A percentile compares a stretch with the other conserved stretches of the same genome.
These are phyloP conservation scores for Globia sparganii DNA, from an alignment of 2,888 invertebrate species.

Conservation along the genomic window DNA sequence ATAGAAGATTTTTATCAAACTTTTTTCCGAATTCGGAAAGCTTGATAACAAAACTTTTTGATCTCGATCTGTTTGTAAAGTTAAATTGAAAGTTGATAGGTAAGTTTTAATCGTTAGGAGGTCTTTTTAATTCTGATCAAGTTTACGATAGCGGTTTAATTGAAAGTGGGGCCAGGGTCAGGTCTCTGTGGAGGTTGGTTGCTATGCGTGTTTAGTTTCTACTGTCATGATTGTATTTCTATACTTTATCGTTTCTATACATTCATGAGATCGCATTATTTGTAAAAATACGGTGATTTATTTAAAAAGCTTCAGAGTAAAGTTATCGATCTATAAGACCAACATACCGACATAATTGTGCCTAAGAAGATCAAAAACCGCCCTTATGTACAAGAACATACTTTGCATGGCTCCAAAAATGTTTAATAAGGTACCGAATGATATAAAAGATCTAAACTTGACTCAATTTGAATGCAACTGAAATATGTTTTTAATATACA, in stretches of 20 bases:
- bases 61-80: conserved; percentile 48
- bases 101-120: conserved; percentile 24
- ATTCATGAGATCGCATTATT: too few relatives aligned
- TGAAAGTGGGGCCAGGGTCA: conserved; percentile 4
- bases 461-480: too few relatives aligned
- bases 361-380: too few relatives aligned
- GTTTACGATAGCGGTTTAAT: conserved; percentile 16
- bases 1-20: conserved; percentile 21
- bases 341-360: too few relatives aligned
- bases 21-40: conserved; percentile 36
- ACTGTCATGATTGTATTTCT: background rate
- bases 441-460: too few relatives aligned
- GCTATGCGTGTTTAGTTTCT: conserved; percentile 3
- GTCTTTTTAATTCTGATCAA: conserved; percentile 28
- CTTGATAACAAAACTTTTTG: conserved; percentile 45
- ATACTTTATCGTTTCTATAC: background rate
- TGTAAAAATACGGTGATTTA: too few relatives aligned
- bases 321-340: too few relatives aligned
- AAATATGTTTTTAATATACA: too few relatives aligned
- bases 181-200: background rate
- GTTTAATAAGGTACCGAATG: too few relatives aligned
- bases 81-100: conserved; percentile 56
- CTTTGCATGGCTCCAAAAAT: too few relatives aligned
- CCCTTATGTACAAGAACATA: too few relatives aligned
- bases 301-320: too few relatives aligned